Conservation (phyloP, 64 coral and sea anemone species). For the Stylophora pistillata region DNA sequence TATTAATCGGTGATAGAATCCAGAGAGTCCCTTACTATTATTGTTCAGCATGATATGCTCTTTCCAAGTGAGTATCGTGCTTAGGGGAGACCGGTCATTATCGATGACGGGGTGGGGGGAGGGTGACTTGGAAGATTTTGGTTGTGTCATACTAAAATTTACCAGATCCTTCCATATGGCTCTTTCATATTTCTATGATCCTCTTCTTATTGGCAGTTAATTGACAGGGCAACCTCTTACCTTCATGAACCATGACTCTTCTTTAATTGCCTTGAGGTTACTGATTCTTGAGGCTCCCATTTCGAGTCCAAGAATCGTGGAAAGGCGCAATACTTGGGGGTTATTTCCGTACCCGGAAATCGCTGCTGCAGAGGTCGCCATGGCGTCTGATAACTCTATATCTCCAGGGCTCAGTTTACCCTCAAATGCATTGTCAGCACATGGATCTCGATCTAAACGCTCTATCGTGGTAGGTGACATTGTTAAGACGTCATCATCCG, state of each 20-base stretch:
- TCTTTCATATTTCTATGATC: too few species aligned
- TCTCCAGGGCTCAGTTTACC: conserved; percentile 45
- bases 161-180: too few species aligned
- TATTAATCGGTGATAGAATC: neutral
- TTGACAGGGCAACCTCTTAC: too few species aligned
- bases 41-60: too few species aligned
- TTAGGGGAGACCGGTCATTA: too few species aligned
- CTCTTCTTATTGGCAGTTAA: too few species aligned
- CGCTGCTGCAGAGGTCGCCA: conserved; percentile 80
- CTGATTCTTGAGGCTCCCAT: conserved; percentile 17
- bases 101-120: too few species aligned
- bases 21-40: too few species aligned
- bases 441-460: conserved; percentile 27
- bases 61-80: too few species aligned
- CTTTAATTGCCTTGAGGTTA: neutral
- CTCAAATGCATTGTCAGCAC: neutral
- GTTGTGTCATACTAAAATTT: too few species aligned
- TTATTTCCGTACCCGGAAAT: neutral
- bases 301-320: conserved; percentile 64
- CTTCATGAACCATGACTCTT: neutral
- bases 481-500: conserved; percentile 47
- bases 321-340: conserved; percentile 45
- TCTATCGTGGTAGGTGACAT: conserved; percentile 56
- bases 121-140: too few species aligned
- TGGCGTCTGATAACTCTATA: conserved; percentile 66